phyloP scores from a whole-genome alignment of 2,113 vertebrate genomes.

The Podocnemis expansa region DNA sequence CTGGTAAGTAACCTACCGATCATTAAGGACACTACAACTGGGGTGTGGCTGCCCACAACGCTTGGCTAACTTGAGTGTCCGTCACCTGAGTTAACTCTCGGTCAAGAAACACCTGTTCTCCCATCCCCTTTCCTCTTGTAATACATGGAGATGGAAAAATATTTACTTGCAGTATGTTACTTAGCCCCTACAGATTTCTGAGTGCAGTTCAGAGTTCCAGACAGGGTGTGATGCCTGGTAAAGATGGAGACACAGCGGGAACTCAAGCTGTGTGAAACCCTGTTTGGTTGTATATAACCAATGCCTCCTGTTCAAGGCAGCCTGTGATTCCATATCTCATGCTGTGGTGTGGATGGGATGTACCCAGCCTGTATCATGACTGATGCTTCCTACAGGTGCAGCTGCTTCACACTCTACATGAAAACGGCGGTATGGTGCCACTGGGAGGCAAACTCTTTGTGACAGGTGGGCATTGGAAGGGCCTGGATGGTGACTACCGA shows the following conservation, averaged over 20 bases:
- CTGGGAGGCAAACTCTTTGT: slow-evolving; percentile 84
- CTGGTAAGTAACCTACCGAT: no score
- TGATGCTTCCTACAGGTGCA: slow-evolving; percentile 81
- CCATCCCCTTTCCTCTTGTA: neutral
- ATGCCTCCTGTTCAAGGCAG: neutral
- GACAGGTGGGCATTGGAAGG: slow-evolving; percentile 96
- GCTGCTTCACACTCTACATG: slow-evolving; percentile 91
- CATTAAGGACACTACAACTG: neutral
- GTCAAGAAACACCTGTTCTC: neutral
- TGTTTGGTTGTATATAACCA: neutral
- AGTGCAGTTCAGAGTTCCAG: neutral
- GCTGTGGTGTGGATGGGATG: neutral
- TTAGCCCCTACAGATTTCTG: neutral
- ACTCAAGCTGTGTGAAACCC: neutral
- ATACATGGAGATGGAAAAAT: neutral
- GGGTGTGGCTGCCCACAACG: neutral
- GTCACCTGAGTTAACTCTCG: neutral
- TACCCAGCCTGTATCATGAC: neutral
- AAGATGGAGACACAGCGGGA: neutral
- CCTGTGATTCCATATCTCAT: neutral
- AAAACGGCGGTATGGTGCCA: slow-evolving; percentile 90
- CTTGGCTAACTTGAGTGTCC: neutral
- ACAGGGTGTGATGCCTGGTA: neutral
- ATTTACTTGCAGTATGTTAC: neutral
- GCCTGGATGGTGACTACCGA: slow-evolving; percentile 92